Evolutionary conservation across 2,113 vertebrate species (phyloP).

Genomic region (Phrynosoma platyrhinos): DNA sequence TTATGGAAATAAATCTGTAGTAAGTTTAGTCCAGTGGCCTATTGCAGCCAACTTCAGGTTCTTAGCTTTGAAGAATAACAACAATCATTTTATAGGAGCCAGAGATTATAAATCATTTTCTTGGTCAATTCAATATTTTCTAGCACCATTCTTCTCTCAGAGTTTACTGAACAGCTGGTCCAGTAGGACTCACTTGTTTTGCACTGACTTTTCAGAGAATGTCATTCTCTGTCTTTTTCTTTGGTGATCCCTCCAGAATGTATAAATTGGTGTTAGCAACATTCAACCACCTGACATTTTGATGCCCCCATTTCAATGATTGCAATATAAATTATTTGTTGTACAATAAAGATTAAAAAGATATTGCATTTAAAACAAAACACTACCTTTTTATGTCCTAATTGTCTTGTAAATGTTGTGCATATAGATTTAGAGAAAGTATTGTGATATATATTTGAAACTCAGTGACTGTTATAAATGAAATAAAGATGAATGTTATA

Average conservation of each 20-base stretch:
- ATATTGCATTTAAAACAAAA: neutral
- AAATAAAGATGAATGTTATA: too few relatives aligned
- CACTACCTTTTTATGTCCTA: neutral
- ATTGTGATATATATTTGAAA: too few relatives aligned
- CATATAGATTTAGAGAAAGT: neutral
- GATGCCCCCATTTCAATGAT: constrained; percentile 8
- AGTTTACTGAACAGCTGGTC: constrained; percentile 47
- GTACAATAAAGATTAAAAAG: neutral
- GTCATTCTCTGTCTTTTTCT: constrained; percentile 27
- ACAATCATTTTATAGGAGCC: constrained; percentile 67
- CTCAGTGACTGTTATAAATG: too few relatives aligned
- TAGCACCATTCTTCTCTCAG: constrained; percentile 49
- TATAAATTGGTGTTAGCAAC: constrained; percentile 46
- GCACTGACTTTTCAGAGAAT: constrained; percentile 26
- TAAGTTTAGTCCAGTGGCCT: constrained; percentile 69
- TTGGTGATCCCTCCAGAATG: constrained; percentile 44
- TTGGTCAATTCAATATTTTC: constrained; percentile 67
- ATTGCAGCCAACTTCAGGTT: constrained; percentile 48
- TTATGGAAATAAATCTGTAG: constrained; percentile 72
- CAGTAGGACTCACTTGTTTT: constrained; percentile 50
- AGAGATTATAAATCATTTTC: constrained; percentile 66
- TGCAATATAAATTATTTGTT: neutral
- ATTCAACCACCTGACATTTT: constrained; percentile 25
- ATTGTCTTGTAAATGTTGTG: neutral
- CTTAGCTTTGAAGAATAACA: constrained; percentile 70